These are phyloP conservation scores for Phocides pigmalion DNA, from an alignment of 1,140 invertebrate genomes.

Conservation along the genomic window DNA sequence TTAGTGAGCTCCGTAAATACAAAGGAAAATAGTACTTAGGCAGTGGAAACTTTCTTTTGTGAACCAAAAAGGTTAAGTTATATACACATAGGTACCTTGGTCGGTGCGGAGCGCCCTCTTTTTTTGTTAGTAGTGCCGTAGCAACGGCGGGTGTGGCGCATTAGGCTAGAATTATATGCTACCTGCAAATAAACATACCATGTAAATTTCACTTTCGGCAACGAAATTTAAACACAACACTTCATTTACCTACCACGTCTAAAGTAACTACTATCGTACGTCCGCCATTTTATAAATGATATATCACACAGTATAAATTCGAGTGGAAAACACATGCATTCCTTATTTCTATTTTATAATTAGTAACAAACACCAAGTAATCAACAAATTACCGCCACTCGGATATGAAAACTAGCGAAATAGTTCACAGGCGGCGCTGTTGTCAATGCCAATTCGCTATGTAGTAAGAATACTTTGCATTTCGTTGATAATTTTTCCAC, in stretches of 20 bases:
- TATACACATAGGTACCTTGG: constrained; percentile 9
- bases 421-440: constrained; percentile 71
- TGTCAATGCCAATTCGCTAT: constrained; percentile 44
- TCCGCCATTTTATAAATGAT: constrained; percentile 52
- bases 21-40: neutral
- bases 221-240: neutral
- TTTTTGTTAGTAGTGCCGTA: constrained; percentile 8
- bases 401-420: constrained; percentile 51
- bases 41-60: neutral
- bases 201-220: constrained; percentile 1
- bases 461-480: constrained; percentile 12
- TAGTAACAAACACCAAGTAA: constrained; percentile 41
- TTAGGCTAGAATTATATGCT: constrained; percentile 10
- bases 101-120: constrained; percentile 1
- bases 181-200: constrained; percentile 4
- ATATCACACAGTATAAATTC: constrained; percentile 5
- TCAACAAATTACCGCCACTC: constrained; percentile 61
- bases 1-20: too few species aligned
- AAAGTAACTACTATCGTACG: constrained; percentile 9
- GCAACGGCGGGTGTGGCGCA: constrained; percentile 9
- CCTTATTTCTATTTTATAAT: constrained; percentile 19
- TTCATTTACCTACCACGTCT: neutral
- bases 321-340: constrained; percentile 5
- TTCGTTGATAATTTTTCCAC: constrained; percentile 14
- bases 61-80: neutral